Evolutionary conservation across 2,888 invertebrate genomes (phyloP).

Genomic region (Acleris cristana): DNA sequence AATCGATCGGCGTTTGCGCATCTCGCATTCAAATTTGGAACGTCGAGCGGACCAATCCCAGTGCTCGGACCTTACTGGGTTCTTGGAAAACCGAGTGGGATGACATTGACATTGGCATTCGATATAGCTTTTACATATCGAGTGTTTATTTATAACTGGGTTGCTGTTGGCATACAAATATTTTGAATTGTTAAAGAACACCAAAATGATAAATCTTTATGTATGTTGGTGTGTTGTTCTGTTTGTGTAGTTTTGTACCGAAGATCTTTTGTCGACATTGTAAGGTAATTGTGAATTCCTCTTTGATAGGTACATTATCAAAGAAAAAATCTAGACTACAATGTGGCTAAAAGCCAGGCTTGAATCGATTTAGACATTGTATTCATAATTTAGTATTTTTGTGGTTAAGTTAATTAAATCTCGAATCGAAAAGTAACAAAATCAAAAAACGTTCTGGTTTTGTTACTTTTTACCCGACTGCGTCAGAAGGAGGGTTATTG

Average conservation of each 20-base stretch:
- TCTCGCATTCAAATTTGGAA: conserved; percentile 81
- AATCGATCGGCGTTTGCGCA: conserved; percentile 75
- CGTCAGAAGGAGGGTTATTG: no score
- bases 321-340: no score
- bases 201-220: background rate
- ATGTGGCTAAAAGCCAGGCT: no score
- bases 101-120: conserved; percentile 71
- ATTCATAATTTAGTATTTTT: no score
- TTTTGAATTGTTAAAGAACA: conserved; percentile 25
- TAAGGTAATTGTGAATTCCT: no score
- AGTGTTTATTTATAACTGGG: conserved; percentile 31
- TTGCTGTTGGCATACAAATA: conserved; percentile 31
- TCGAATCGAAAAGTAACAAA: no score
- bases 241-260: background rate
- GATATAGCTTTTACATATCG: conserved; percentile 35
- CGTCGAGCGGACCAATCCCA: conserved; percentile 64
- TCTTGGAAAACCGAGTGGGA: conserved; percentile 57
- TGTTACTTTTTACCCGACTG: no score
- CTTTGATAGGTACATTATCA: no score
- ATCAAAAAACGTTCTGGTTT: no score
- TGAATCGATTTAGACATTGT: no score
- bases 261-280: no score
- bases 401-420: no score
- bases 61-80: conserved; percentile 58
- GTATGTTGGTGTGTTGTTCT: background rate